phyloP scores from a whole-genome alignment of 1,140 invertebrate species.

The Pseudomyrmex flavicornis region DNA sequence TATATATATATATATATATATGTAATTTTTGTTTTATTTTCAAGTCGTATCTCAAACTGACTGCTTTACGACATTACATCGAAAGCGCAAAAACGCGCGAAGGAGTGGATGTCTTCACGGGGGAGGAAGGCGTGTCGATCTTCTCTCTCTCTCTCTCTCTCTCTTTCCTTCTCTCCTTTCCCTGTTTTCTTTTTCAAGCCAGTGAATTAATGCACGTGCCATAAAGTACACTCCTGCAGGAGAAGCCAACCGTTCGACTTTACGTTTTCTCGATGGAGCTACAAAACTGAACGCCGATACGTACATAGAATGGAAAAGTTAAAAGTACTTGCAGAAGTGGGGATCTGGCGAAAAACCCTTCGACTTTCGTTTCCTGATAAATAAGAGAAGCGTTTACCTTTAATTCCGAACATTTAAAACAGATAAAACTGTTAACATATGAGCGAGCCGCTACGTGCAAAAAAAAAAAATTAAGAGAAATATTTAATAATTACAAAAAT shows the following conservation, averaged over 20 bases:
- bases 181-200: conserved; percentile 58
- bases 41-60: not conserved
- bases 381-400: conserved; percentile 1
- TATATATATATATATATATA: too few species aligned
- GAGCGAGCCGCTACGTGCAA: too few species aligned
- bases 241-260: conserved; percentile 54
- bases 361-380: not conserved
- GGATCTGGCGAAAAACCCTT: not conserved
- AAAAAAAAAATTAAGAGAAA: too few species aligned
- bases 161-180: conserved; percentile 15
- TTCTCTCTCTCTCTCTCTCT: not conserved
- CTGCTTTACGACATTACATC: conserved; percentile 34
- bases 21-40: not conserved
- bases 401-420: not conserved
- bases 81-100: conserved; percentile 14
- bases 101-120: not conserved
- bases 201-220: conserved; percentile 63
- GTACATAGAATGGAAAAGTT: conserved; percentile 66
- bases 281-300: conserved; percentile 65
- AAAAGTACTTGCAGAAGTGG: conserved; percentile 55
- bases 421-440: not conserved
- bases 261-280: conserved; percentile 64
- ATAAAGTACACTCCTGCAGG: conserved; percentile 64
- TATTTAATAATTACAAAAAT: too few species aligned
- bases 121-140: not conserved